Evolutionary conservation across 2,888 invertebrate species (phyloP), one percentile per base, ranked within the genome.

Genomic region (Lasioglossum lativentre): DNA sequence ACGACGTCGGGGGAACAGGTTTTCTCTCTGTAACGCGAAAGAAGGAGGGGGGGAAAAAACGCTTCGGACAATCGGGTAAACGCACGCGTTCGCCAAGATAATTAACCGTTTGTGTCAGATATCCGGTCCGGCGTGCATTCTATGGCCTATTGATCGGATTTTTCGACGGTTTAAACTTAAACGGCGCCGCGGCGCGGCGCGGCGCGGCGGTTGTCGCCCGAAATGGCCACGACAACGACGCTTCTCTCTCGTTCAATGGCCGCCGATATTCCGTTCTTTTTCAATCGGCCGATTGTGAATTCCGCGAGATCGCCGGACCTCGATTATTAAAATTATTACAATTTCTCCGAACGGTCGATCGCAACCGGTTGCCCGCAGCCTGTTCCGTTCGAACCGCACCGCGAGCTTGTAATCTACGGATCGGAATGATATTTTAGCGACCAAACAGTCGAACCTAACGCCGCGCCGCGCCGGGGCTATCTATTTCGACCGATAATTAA

Each of bases 61-160:
- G 59, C 34, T 63, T 30, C 89, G 83, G 82, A 83, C 86, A 90
- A 90, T 90, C 86, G 82, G 86, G 77, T 83, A 85, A 85, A 86
- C 83, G 78, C 82, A 78, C 82, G 83, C 79, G 79, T 75, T 80
- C 73, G 73, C 84, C 66, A 77, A 72, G 84, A 89, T 88, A 86
- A 88, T 90, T 88, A 88, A 90, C 79, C 88, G 82, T 78, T 56
- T 80, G 73, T 80, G 82, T 80, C 78, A 81, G 79, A 74, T 75
- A 76, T 81, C 82, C 63, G 30, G 70, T 52, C 73, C 63, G 56
- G 38, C 40, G 52, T 76, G 75, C 84, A 75, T 86, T 86, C 78
- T 80, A 71, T 78, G 40, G 81, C 45, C 68, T 68, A 84, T 78
- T 70, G 78, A 84, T 80, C 75, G 79, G 38, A 70, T 77, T 78